Base-by-base conservation (phyloP, 2,888 invertebrate species). In the Lasioglossum figueresi region DNA sequence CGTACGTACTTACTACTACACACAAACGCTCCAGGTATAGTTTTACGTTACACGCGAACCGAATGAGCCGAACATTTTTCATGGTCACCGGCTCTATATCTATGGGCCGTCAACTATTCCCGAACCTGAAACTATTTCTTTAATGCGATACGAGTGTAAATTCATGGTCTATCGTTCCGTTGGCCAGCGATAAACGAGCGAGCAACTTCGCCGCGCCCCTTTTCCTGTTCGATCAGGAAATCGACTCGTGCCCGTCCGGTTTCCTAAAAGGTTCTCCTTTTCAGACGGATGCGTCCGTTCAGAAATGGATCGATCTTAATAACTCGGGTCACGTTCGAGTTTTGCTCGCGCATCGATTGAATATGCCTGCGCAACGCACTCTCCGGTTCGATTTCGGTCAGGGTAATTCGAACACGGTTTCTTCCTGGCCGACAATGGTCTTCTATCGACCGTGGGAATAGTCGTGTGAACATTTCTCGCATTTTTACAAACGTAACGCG, bases 361-460 rank as follows among this genome's bases (percentile, higher is more conserved):
- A n/a, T 14, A 43, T 40, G n/a, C 70, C 12, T 70, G 82, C 79
- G 83, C 80, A 91, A 31, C 63, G 16, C 16, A 31, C 16, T 31
- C n/a, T 8, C 16, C 31, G 6, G 16, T 19, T 31, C 31, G 63
- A 63, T 89, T 86, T 91, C 88, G 90, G 90, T 89, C 91, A 89
- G 85, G 90, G 91, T 88, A 86, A 88, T 78, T 73, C 81, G 59
- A 71, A 77, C 82, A 59, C 78, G 37, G 76, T 78, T 80, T 82
- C 78, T 84, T 80, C 63, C 83, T 66, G 40, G 66, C 16, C 59
- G 4, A 59, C 76, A 76, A 84, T 88, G 27, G 16, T 68, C 71
- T 68, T 81, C 73, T 12, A 80, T 85, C 79, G 84, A 23, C 80
- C 66, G 78, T 83, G 88, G 75, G 83, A 88, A 85, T 43, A n/a